These are phyloP conservation scores for Drosophila varians DNA, from an alignment of 1,140 invertebrate genomes.

Conservation along the genomic window DNA sequence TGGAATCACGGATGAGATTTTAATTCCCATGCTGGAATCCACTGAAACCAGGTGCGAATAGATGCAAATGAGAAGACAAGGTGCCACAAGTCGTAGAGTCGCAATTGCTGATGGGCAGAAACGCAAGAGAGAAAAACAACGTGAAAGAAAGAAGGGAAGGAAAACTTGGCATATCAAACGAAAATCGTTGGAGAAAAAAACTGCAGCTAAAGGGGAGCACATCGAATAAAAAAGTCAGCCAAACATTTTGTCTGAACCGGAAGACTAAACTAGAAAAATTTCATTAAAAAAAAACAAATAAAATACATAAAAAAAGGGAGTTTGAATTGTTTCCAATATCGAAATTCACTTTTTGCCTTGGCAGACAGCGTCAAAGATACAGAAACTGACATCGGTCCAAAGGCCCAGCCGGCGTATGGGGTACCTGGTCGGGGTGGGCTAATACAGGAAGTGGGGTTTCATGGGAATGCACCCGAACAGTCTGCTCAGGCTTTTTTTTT, in stretches of 20 bases:
- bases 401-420: conserved; percentile 16
- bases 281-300: conserved; percentile 30
- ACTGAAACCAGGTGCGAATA: conserved; percentile 43
- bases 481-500: conserved; percentile 47
- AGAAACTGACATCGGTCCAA: conserved; percentile 67
- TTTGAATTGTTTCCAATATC: conserved; percentile 75
- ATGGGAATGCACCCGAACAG: conserved; percentile 1
- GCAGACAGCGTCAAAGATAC: conserved; percentile 63
- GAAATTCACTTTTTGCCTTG: conserved; percentile 67
- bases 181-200: conserved; percentile 56
- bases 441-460: background rate
- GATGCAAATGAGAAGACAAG: conserved; percentile 52
- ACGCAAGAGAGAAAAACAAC: conserved; percentile 19
- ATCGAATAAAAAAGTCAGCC: conserved; percentile 60
- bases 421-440: background rate
- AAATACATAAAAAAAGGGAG: conserved; percentile 15
- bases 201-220: conserved; percentile 40
- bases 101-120: conserved; percentile 30
- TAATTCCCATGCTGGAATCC: conserved; percentile 7
- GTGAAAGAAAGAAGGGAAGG: background rate
- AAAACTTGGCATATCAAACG: conserved; percentile 57
- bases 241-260: conserved; percentile 76
- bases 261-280: conserved; percentile 49
- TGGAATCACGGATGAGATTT: conserved; percentile 9
- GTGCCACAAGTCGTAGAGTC: conserved; percentile 58